Evolutionary conservation across 2,888 invertebrate genomes (phyloP).

Genomic region (Agrochola lota): DNA sequence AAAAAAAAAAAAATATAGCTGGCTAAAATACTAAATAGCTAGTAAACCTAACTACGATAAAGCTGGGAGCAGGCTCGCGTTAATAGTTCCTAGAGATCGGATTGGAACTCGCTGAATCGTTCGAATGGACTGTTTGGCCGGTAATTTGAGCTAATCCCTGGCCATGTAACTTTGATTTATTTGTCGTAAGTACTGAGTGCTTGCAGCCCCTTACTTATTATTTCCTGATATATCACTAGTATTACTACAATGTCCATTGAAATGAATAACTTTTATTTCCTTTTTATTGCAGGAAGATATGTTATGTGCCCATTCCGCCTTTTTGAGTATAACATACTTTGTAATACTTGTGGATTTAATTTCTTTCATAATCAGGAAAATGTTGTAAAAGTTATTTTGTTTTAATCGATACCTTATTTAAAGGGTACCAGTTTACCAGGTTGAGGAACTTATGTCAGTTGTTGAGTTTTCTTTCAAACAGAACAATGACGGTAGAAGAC

Average conservation of each 20-base stretch:
- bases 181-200: slow-evolving; percentile 22
- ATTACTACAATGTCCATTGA: not conserved
- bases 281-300: slow-evolving; percentile 8
- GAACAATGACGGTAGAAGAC: not conserved
- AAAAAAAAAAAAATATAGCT: no score
- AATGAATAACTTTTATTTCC: slow-evolving; percentile 4
- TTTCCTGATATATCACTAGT: slow-evolving; percentile 9
- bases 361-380: not conserved
- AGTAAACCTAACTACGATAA: slow-evolving; percentile 30
- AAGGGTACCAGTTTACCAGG: no score
- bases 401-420: not conserved
- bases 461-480: not conserved
- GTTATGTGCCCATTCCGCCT: not conserved
- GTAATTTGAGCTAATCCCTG: slow-evolving; percentile 47
- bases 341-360: not conserved
- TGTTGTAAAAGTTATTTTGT: not conserved
- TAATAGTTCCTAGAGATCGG: slow-evolving; percentile 43
- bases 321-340: not conserved
- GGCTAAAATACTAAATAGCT: slow-evolving; percentile 8
- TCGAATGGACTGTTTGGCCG: slow-evolving; percentile 35
- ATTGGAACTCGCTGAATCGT: slow-evolving; percentile 40
- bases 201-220: slow-evolving; percentile 1
- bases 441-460: not conserved
- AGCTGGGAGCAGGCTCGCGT: slow-evolving; percentile 35
- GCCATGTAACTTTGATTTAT: slow-evolving; percentile 47